Percentiles rank a stretch among this genome's conserved stretches.
Conservation (phyloP, 2,113 vertebrate genomes). For the Actenoides hombroni region DNA sequence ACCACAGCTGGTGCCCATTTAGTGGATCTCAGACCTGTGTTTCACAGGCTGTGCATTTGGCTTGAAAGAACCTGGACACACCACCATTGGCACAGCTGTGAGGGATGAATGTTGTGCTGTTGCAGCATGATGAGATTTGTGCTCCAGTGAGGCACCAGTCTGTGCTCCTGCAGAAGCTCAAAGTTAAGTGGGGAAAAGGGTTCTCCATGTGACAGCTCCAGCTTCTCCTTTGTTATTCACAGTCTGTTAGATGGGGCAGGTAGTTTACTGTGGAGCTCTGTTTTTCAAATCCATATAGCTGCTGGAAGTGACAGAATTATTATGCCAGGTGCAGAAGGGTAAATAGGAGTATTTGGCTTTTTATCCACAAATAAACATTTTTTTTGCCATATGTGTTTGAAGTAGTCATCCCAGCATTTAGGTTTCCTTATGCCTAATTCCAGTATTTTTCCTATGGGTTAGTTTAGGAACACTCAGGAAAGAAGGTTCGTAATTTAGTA, state of each 20-base stretch:
- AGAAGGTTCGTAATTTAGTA: neutral
- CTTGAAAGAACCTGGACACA: neutral
- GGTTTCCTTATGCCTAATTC: neutral
- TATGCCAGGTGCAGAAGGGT: neutral
- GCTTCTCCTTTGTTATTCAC: neutral
- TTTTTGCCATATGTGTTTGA: neutral
- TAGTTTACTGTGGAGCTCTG: neutral
- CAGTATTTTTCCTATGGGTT: neutral
- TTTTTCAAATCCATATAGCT: neutral
- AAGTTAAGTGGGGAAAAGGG: neutral
- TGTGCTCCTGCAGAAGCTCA: neutral
- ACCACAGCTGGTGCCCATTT: neutral
- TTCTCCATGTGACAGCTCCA: neutral
- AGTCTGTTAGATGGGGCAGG: neutral
- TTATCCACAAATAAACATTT: neutral
- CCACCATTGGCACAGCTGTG: neutral
- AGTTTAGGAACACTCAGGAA: neutral
- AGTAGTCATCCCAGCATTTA: neutral
- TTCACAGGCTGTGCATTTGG: accelerated
- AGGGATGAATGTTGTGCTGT: neutral
- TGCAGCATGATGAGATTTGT: accelerated
- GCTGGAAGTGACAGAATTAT: neutral
- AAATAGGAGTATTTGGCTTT: neutral
- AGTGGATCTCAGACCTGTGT: neutral
- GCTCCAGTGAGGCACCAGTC: neutral